A percentile compares a stretch with the other conserved stretches of the same genome.
These are phyloP conservation scores for Triplophysa yarkandensis DNA, from an alignment of 2,797 vertebrate species.

Conservation along the genomic window DNA sequence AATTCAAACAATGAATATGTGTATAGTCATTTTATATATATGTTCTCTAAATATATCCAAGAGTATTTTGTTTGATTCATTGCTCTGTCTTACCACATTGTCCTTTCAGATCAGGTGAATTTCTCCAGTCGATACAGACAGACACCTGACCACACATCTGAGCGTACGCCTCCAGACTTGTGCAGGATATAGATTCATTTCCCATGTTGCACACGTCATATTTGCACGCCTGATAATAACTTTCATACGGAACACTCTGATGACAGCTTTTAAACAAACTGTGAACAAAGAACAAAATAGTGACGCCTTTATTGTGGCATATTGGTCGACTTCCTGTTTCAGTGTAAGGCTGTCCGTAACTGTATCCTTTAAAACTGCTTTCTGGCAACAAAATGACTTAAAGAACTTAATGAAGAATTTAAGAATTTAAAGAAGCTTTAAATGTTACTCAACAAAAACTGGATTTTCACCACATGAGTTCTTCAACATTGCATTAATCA, in stretches of 20 bases:
- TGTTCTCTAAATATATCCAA: not conserved
- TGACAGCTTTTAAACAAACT: conserved; percentile 79
- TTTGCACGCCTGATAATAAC: conserved; percentile 71
- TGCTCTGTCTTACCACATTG: conserved; percentile 71
- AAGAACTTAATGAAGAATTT: too few species aligned
- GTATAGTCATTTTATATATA: not conserved
- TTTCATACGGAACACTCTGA: conserved; percentile 52
- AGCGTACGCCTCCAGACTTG: conserved; percentile 77
- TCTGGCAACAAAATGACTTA: too few species aligned
- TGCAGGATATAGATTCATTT: conserved; percentile 59
- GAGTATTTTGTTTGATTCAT: not conserved
- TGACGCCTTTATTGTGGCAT: not conserved
- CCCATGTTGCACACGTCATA: conserved; percentile 66
- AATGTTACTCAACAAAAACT: too few species aligned
- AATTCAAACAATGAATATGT: conserved; percentile 14
- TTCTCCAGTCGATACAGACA: conserved; percentile 78
- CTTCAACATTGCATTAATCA: too few species aligned
- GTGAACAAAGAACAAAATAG: conserved; percentile 22
- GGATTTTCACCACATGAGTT: too few species aligned
- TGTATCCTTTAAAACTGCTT: too few species aligned
- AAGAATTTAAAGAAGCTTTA: too few species aligned
- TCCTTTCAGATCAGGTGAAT: conserved; percentile 62
- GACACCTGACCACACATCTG: conserved; percentile 63
- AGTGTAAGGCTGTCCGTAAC: too few species aligned
- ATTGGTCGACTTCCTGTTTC: too few species aligned